These are phyloP conservation scores for Hemichromis elongatus DNA, from an alignment of 2,113 vertebrate genomes.

Conservation along the genomic window DNA sequence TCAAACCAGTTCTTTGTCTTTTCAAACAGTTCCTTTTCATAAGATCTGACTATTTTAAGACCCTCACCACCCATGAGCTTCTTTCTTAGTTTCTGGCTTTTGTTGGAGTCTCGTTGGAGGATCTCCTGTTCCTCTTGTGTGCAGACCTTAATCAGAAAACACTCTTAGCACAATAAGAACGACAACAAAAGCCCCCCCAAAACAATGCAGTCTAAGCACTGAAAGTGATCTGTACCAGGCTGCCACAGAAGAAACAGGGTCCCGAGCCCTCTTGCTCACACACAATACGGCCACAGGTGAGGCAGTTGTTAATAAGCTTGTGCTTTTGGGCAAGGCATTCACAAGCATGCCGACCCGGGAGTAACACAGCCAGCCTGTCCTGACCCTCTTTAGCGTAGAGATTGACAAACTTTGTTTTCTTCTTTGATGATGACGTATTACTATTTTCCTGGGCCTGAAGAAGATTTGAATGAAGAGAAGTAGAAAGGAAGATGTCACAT, in stretches of 20 bases:
- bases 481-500: not conserved
- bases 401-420: constrained; percentile 85
- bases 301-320: constrained; percentile 93
- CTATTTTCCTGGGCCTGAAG: constrained; percentile 81
- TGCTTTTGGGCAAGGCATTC: constrained; percentile 96
- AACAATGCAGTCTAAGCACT: not conserved
- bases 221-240: constrained; percentile 75
- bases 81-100: constrained; percentile 94
- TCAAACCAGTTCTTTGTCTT: not conserved
- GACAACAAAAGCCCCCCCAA: not conserved
- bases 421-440: constrained; percentile 78
- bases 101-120: constrained; percentile 93
- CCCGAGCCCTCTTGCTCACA: constrained; percentile 96
- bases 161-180: not conserved
- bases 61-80: constrained; percentile 89
- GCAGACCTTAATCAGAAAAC: constrained; percentile 79
- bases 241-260: constrained; percentile 90
- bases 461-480: not conserved
- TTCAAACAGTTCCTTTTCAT: not conserved
- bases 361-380: constrained; percentile 82
- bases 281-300: constrained; percentile 89
- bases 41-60: not conserved
- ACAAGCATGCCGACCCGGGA: constrained; percentile 86
- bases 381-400: constrained; percentile 91
- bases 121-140: constrained; percentile 93